These are phyloP conservation scores for Echinometra lucunter DNA, from an alignment of 53 echinoderm and acorn worm genomes.

Conservation along the genomic window DNA sequence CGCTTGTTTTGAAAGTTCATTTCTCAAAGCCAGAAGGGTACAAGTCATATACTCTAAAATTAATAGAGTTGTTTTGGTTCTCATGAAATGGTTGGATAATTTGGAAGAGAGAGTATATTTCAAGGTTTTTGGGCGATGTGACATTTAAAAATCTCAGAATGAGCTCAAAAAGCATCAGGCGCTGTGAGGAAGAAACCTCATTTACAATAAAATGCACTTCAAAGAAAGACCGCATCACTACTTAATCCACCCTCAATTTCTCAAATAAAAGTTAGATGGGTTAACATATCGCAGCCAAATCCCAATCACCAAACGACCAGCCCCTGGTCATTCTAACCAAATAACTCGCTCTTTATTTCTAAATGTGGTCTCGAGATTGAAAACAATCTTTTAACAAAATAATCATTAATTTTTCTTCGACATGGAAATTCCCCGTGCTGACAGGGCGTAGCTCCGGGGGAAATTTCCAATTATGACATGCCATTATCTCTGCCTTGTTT, in stretches of 20 bases:
- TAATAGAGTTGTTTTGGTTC: background rate
- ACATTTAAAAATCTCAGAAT: background rate
- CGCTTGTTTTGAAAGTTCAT: background rate
- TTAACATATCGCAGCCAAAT: constrained; percentile 12
- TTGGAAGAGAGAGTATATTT: background rate
- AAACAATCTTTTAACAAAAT: constrained; percentile 58
- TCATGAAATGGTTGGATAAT: background rate
- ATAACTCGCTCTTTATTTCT: constrained; percentile 1
- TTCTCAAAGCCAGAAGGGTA: background rate
- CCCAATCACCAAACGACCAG: background rate
- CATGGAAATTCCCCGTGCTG: background rate
- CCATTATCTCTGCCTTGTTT: constrained; percentile 23
- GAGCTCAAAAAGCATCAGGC: background rate
- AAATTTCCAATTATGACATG: constrained; percentile 53
- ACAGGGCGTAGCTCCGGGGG: constrained; percentile 5
- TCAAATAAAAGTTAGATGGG: background rate
- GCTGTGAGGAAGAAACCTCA: background rate
- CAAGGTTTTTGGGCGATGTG: background rate
- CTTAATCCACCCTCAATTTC: constrained; percentile 1
- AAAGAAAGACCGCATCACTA: constrained; percentile 3
- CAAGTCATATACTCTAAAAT: background rate
- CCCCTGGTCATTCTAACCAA: background rate
- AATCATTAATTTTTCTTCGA: constrained; percentile 35
- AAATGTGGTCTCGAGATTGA: constrained; percentile 1
- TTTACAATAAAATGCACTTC: constrained; percentile 24